Base-by-base conservation (phyloP, 2,888 invertebrate genomes). In the Melangyna quadrimaculata region DNA sequence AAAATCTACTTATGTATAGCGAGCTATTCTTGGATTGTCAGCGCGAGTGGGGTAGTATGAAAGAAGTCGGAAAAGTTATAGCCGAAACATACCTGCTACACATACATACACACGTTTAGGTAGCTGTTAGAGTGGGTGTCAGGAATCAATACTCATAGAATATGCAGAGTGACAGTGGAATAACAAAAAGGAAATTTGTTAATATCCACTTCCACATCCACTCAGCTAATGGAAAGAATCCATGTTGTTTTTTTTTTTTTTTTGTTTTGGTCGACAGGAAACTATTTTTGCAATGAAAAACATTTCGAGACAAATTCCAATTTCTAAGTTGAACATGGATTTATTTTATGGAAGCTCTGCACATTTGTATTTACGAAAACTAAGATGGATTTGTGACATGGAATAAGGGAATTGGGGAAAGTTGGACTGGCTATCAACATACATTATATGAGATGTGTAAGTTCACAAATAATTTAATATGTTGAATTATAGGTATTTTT, bases 71-170 rank as follows among this genome's bases (percentile, higher is more conserved):
- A 43, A 8, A 24, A 37, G 37, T 22, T 37, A n/a, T 24, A 17
- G 10, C 4, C 29, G 14, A 27, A 27, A 45, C 10, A 19, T n/a
- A n/a, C n/a, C n/a, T n/a, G n/a, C n/a, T n/a, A 17, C 5, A n/a
- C 6, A n/a, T n/a, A 40, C n/a, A n/a, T 40, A 22, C 14, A 51
- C 8, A 51, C 53, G 29, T 43, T 73, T 40, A 40, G 27, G 53
- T 63, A 35, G 48, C 57, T 75, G 57, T n/a, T 59, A 40, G 67
- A 69, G 43, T 35, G 57, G 67, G 57, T 67, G 67, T 48, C 55
- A 57, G 45, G 35, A 70, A 78, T 70, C 70, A 70, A 53, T 43
- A 61, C 32, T 70, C 70, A 70, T 78, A 32, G 43, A 78, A 61
- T 70, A 70, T 78, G 78, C 48, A 69, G 59, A 59, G 24, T 59